Base-by-base conservation (phyloP, 2,888 invertebrate species). In the Watsonalla cultraria region DNA sequence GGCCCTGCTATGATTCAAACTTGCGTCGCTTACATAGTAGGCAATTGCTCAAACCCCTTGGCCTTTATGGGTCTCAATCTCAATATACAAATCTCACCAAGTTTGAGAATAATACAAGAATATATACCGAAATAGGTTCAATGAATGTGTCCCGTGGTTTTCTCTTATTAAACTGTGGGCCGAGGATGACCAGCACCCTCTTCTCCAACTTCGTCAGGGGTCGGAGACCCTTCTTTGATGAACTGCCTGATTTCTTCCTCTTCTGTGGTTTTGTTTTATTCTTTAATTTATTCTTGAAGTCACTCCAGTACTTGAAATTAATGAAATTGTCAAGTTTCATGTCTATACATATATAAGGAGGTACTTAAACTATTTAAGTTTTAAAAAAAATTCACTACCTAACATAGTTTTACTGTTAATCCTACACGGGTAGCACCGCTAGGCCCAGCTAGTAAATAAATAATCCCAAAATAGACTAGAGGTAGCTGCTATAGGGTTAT, bases 261-360 rank as follows among this genome's bases (percentile, higher is more conserved):
- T 77, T 79, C 15, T 78, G 46, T 6, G 77, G 55, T 45, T 61
- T 72, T 0, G 78, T 62, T 68, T 84, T 84, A 42, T 81, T 84
- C 54, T 85, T 86, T 33, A 86, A 57, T 64, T 85, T 86, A 54
- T 80, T 83, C 56, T 86, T 85, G 59, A 80, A 86, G 58, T 86
- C 86, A 70, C 85, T 86, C 86, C 86, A 86, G 50, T 84, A 84
- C 86, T 86, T 61, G n/a, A 76, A 75, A 33, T 15, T 51, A 52
- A 14, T 9, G 6, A 45, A 35, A 39, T 13, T n/a, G 39, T 39
- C 45, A n/a, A 39, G 42, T 14, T 46, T 8, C 34, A 24, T 45
- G 37, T 35, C 6, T n/a, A 46, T n/a, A n/a, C n/a, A n/a, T n/a
- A n/a, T n/a, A n/a, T n/a, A n/a, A n/a, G n/a, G n/a, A n/a, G n/a